A percentile compares a stretch with the other conserved stretches of the same genome.
Conservation (phyloP, 2,888 invertebrate genomes). For the Malthinus flaveolus region DNA sequence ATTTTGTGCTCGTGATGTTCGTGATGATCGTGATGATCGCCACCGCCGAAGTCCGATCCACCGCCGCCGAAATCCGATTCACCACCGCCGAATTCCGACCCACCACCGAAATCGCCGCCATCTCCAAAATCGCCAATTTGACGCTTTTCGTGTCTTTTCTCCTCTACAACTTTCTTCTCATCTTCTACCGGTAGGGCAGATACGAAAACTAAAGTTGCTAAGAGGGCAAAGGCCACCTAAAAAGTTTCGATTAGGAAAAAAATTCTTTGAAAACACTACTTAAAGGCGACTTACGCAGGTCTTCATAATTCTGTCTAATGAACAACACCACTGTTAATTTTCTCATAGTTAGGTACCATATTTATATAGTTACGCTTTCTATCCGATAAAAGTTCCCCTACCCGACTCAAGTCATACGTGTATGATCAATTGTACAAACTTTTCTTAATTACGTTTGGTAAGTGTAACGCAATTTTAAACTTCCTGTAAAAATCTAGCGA, state of each 20-base stretch:
- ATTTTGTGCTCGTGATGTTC: constrained; percentile 27
- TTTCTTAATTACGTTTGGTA: constrained; percentile 1
- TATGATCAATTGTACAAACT: neutral
- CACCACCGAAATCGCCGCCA: constrained; percentile 22
- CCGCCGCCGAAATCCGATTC: constrained; percentile 19
- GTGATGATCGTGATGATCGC: constrained; percentile 13
- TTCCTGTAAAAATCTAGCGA: neutral
- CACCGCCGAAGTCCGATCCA: constrained; percentile 34
- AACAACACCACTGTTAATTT: neutral
- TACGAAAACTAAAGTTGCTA: constrained; percentile 49
- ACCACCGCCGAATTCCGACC: constrained; percentile 33
- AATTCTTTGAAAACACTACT: neutral
- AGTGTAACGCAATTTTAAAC: neutral
- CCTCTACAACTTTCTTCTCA: constrained; percentile 41
- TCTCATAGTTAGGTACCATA: neutral
- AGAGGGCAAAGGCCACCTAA: constrained; percentile 49
- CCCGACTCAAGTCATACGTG: neutral
- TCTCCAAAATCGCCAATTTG: constrained; percentile 44
- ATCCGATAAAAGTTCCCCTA: neutral
- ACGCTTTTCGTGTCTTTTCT: constrained; percentile 47
- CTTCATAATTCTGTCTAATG: constrained; percentile 41
- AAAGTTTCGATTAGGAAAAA: constrained; percentile 20
- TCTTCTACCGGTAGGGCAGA: constrained; percentile 40
- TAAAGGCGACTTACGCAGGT: constrained; percentile 43
- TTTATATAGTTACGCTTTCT: constrained; percentile 2